These are phyloP conservation scores for Nesoenas mayeri DNA, from an alignment of 2,113 vertebrate species.

Conservation along the genomic window DNA sequence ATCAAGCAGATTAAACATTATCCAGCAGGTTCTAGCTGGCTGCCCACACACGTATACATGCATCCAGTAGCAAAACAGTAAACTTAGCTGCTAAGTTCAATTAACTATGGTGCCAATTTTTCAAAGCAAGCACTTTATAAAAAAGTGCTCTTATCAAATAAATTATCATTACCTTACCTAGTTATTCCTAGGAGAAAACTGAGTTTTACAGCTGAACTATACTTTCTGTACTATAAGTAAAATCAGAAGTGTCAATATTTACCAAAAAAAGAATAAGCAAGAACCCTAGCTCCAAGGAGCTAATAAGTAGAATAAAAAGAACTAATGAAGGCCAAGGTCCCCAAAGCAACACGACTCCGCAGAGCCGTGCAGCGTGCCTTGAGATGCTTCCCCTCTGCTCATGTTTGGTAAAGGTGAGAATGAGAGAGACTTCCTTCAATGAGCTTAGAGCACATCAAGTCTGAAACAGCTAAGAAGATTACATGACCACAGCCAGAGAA, in stretches of 20 bases:
- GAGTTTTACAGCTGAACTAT: neutral
- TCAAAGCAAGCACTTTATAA: neutral
- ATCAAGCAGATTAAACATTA: slow-evolving; percentile 70
- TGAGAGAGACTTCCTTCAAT: neutral
- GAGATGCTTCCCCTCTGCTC: neutral
- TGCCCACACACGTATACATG: slow-evolving; percentile 8
- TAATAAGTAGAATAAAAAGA: neutral
- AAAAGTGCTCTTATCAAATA: slow-evolving; percentile 22
- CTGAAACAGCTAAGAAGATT: neutral
- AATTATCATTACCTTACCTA: neutral
- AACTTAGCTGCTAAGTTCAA: slow-evolving; percentile 60
- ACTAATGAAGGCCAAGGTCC: neutral
- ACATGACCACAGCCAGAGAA: neutral
- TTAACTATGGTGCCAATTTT: neutral
- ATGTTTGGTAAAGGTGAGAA: neutral
- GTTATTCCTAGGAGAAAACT: neutral
- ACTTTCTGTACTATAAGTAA: neutral
- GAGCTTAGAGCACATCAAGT: neutral
- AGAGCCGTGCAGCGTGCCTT: neutral
- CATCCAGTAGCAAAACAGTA: slow-evolving; percentile 52
- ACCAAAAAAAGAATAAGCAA: neutral
- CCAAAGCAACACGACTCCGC: neutral
- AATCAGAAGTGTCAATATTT: neutral
- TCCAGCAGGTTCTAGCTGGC: slow-evolving; percentile 71
- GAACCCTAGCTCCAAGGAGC: neutral